Evolutionary conservation across 2,797 vertebrate genomes (phyloP).

Genomic region (Tympanoctomys barrerae): DNA sequence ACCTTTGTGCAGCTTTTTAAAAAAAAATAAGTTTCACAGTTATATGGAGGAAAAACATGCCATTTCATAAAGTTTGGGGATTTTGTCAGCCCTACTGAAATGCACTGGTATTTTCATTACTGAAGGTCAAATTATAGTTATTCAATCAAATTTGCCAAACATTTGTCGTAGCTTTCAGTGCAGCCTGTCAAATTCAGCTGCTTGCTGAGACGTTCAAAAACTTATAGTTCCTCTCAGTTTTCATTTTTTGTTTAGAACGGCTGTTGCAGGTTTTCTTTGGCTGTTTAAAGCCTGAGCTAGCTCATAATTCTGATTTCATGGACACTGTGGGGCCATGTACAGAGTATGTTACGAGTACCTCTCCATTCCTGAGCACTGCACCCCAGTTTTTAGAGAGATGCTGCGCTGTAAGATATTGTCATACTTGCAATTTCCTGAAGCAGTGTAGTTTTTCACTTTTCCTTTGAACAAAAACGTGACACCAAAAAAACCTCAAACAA

Average conservation of each 20-base stretch:
- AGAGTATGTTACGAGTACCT: conserved; percentile 90
- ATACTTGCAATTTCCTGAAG: conserved; percentile 89
- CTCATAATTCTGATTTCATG: conserved; percentile 88
- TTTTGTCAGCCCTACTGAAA: conserved; percentile 83
- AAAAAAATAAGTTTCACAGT: conserved; percentile 84
- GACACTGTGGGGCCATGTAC: conserved; percentile 89
- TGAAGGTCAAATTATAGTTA: conserved; percentile 84
- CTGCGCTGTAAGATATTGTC: conserved; percentile 92
- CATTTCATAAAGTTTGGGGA: conserved; percentile 84
- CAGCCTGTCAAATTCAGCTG: conserved; percentile 82
- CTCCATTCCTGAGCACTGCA: conserved; percentile 88
- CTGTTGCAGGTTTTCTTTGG: conserved; percentile 89
- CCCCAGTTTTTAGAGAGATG: conserved; percentile 86
- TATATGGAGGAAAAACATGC: conserved; percentile 69
- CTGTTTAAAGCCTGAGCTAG: conserved; percentile 90
- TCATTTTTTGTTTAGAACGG: conserved; percentile 82
- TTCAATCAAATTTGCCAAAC: conserved; percentile 88
- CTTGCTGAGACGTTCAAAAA: conserved; percentile 84
- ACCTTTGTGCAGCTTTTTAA: conserved; percentile 85
- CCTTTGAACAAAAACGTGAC: conserved; percentile 92
- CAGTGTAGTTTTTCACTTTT: conserved; percentile 88
- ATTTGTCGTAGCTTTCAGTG: conserved; percentile 85
- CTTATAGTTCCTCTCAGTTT: conserved; percentile 72
- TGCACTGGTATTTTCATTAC: conserved; percentile 88
- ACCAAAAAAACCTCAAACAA: conserved; percentile 79